Base-by-base conservation (phyloP, 2,113 vertebrate genomes). In the Xiphias gladius region DNA sequence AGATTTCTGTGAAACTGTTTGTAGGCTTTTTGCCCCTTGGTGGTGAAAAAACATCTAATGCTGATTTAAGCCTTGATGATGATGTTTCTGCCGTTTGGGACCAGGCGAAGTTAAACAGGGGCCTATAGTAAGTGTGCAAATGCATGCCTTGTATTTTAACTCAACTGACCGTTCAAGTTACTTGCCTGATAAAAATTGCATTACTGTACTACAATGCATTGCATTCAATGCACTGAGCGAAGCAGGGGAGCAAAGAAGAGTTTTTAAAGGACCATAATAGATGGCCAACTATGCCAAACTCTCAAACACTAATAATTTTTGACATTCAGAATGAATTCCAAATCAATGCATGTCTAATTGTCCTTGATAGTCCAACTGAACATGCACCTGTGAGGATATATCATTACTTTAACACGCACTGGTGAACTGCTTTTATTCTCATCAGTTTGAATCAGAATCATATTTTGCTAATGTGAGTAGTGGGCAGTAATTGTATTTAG, bases 311-410 rank as follows among this genome's bases (percentile, higher is more conserved):
- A 13, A 41, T 17, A 5, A 28, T 28, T 41, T 65, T 54, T 28
- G 10, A 64, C 12, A 52, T 50, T 58, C 26, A 52, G 11, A 59
- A 48, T 59, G 5, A 37, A 69, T 50, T 69, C 9, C 4, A 69
- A 41, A 55, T 63, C 28, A 50, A 7, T 22, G 22, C 4, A 1
- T 19, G 41, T 35, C 2, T 46, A 16, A 17, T 26, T 50, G 16
- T 69, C 65, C 41, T 78, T 39, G 28, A 58, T 46, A 35, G 26
- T 61, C 54, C 39, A 32, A 16, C 26, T 78, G 16, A 57, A 59
- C 20, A 37, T 46, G 22, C 20, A 48, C 32, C n/a, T 39, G 5
- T 54, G 13, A 17, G 55, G 26, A n/a, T n/a, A 64, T 1, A 75
- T 65, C 8, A 64, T 39, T 39, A 10, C 28, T 57, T 14, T 58